phyloP scores from a whole-genome alignment of 1,140 invertebrate species.

The Drosophila kurseongensis region DNA sequence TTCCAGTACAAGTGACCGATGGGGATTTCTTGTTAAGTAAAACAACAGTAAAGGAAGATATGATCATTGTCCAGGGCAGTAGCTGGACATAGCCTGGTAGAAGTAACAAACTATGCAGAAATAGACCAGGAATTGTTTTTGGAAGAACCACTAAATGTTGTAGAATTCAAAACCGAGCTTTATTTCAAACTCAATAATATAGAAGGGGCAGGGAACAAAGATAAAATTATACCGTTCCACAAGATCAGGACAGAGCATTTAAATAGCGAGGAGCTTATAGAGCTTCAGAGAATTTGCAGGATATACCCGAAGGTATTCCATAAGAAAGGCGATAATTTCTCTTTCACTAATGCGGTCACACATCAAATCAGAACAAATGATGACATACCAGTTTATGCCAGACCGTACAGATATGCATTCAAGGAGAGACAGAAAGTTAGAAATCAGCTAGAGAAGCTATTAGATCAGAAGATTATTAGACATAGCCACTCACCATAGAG shows the following conservation, averaged over 20 bases:
- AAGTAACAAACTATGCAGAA: not conserved
- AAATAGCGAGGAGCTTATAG: not conserved
- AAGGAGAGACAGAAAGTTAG: conserved; percentile 2
- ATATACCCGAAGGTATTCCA: too few relatives aligned
- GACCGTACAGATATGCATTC: not conserved
- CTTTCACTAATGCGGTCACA: too few relatives aligned
- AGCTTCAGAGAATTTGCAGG: too few relatives aligned
- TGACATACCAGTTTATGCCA: too few relatives aligned
- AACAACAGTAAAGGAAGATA: not conserved
- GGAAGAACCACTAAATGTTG: not conserved
- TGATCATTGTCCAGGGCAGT: conserved; percentile 1
- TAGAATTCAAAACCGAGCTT: not conserved
- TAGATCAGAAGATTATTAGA: not conserved
- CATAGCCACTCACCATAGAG: not conserved
- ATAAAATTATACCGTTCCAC: not conserved
- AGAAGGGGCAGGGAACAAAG: not conserved
- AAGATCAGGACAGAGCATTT: not conserved
- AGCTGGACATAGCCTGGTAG: not conserved
- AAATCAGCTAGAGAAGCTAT: not conserved
- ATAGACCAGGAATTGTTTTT: not conserved
- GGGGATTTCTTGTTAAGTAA: not conserved
- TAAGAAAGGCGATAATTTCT: too few relatives aligned
- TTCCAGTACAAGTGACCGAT: not conserved
- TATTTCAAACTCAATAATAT: not conserved
- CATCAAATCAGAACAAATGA: too few relatives aligned